Conservation (phyloP, 2,797 vertebrate species). For the Linurgus olivaceus region DNA sequence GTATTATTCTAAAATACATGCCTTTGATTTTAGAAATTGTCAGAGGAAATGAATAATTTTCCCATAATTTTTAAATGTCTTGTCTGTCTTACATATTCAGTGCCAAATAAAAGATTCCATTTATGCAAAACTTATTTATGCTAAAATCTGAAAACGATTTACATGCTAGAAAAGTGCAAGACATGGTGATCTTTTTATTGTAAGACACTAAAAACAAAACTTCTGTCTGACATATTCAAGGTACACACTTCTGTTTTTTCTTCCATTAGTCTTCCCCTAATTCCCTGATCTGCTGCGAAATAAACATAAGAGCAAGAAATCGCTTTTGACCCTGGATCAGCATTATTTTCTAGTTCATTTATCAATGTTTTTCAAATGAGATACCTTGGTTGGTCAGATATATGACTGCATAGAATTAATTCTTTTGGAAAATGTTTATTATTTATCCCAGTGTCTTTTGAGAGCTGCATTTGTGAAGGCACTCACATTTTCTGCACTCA, state of each 20-base stretch:
- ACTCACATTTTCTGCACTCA: not conserved
- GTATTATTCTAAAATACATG: slow-evolving; percentile 21
- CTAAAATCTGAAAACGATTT: not conserved
- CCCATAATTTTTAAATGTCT: not conserved
- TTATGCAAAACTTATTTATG: slow-evolving; percentile 5
- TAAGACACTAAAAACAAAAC: not conserved
- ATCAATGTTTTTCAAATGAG: not conserved
- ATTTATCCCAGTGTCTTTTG: not conserved
- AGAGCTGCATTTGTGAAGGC: not conserved
- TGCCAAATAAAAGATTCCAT: slow-evolving; percentile 6
- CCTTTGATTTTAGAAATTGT: slow-evolving; percentile 27
- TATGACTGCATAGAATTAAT: not conserved
- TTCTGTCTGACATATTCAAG: not conserved
- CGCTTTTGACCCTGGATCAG: not conserved
- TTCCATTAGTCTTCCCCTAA: not conserved
- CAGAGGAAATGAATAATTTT: slow-evolving; percentile 31
- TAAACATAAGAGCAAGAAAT: not conserved
- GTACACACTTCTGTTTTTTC: not conserved
- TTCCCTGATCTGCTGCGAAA: not conserved
- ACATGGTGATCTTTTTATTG: not conserved
- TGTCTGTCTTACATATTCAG: slow-evolving; percentile 4
- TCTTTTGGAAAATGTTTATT: not conserved
- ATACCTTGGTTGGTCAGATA: not conserved
- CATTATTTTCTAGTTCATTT: slow-evolving; percentile 5
- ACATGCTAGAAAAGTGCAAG: not conserved